Conservation (phyloP, 2,888 invertebrate species). For the Hypomecis punctinalis region DNA sequence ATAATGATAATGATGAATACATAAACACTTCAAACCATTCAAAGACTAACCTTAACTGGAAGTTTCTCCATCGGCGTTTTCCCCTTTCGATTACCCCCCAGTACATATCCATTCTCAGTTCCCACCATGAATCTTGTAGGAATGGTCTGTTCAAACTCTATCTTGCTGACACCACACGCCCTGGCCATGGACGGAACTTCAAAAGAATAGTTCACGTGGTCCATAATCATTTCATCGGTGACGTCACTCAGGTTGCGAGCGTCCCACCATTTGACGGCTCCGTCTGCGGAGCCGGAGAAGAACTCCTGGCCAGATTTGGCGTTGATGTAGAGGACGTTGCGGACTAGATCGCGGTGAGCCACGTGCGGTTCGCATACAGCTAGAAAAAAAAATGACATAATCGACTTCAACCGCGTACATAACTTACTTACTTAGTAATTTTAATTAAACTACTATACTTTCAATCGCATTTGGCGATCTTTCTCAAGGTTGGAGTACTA, state of each 20-base stretch:
- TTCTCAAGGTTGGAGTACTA: no score
- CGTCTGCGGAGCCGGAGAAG: conserved; percentile 96
- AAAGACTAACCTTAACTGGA: conserved; percentile 2
- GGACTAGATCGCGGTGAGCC: conserved; percentile 94
- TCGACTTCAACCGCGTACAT: no score
- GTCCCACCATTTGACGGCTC: conserved; percentile 93
- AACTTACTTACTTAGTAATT: no score
- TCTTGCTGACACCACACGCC: conserved; percentile 84
- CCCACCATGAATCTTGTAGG: conserved; percentile 90
- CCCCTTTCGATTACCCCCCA: conserved; percentile 83
- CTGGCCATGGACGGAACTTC: conserved; percentile 82
- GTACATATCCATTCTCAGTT: conserved; percentile 87
- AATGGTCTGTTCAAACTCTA: conserved; percentile 90
- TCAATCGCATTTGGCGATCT: no score
- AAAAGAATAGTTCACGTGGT: conserved; percentile 70
- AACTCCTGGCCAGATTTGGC: conserved; percentile 97
- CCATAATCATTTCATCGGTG: conserved; percentile 11
- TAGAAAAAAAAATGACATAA: neutral
- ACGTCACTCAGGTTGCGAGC: conserved; percentile 79
- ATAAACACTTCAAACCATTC: neutral
- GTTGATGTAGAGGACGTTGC: conserved; percentile 93
- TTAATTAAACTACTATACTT: no score
- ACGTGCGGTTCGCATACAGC: conserved; percentile 82
- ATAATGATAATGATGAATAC: no score
- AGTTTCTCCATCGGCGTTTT: conserved; percentile 11